Evolutionary conservation across 2,888 invertebrate species (phyloP).

Genomic region (Oxyteleia sp.): DNA sequence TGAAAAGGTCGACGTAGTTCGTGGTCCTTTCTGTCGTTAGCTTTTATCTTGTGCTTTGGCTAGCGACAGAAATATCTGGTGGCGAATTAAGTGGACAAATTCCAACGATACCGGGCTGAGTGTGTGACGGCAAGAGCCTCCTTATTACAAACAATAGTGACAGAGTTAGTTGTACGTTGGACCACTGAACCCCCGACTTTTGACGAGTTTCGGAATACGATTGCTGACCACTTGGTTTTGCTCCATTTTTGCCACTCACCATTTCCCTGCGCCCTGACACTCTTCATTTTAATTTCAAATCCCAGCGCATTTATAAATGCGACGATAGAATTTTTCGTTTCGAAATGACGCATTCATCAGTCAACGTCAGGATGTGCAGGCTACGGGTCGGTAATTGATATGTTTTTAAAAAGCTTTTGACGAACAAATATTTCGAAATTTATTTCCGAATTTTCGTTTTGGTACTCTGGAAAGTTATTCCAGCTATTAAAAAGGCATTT

Average conservation of each 20-base stretch:
- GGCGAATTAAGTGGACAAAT: slow-evolving; percentile 73
- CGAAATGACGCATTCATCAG: slow-evolving; percentile 1
- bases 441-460: slow-evolving; percentile 6
- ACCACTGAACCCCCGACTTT: slow-evolving; percentile 47
- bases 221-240: slow-evolving; percentile 28
- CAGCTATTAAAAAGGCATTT: slow-evolving; percentile 24
- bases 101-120: slow-evolving; percentile 40
- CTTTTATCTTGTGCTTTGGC: slow-evolving; percentile 42
- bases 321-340: slow-evolving; percentile 14
- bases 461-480: neutral
- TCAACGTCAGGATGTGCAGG: neutral
- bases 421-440: slow-evolving; percentile 12
- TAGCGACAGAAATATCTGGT: slow-evolving; percentile 63
- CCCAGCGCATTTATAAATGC: slow-evolving; percentile 10
- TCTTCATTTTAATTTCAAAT: slow-evolving; percentile 41
- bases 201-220: slow-evolving; percentile 66
- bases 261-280: slow-evolving; percentile 14
- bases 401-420: neutral
- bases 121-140: slow-evolving; percentile 43
- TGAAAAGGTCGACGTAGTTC: slow-evolving; percentile 32
- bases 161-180: slow-evolving; percentile 46
- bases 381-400: neutral
- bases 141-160: slow-evolving; percentile 59
- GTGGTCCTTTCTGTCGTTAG: slow-evolving; percentile 35
- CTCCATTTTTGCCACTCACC: slow-evolving; percentile 33